Conservation (phyloP, 1,140 invertebrate genomes). For the Procambarus clarkii region DNA sequence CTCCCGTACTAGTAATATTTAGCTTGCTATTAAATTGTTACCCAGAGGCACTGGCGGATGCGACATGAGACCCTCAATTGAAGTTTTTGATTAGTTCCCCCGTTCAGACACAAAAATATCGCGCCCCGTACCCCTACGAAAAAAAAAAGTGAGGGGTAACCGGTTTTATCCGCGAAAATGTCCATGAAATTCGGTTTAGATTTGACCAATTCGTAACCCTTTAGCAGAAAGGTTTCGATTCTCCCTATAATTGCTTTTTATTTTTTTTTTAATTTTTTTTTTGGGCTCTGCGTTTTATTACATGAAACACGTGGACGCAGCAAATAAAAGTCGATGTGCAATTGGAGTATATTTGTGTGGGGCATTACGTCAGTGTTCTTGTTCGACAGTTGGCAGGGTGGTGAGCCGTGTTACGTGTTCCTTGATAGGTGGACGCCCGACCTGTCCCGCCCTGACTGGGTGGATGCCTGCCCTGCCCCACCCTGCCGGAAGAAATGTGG, state of each 20-base stretch:
- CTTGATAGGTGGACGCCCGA: background rate
- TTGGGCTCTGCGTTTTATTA: background rate
- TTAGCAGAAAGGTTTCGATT: background rate
- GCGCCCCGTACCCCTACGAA: no score
- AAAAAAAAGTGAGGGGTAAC: background rate
- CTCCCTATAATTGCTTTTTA: slow-evolving; percentile 3
- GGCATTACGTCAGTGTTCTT: background rate
- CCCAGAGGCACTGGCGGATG: no score
- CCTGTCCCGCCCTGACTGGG: no score
- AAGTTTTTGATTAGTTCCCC: no score
- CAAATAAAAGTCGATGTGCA: background rate
- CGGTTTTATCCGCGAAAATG: background rate
- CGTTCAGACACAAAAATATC: no score
- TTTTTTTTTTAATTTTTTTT: background rate
- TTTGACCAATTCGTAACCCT: background rate
- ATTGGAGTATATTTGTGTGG: background rate
- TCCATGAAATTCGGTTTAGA: background rate
- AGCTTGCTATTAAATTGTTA: no score
- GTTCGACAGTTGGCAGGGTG: background rate
- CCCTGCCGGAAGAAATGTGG: no score
- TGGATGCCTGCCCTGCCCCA: no score
- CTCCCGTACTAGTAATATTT: no score
- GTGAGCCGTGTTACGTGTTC: background rate
- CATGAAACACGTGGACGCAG: background rate
- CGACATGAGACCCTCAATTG: no score